Conservation (phyloP, 2,113 vertebrate species). For the Cephalopterus ornatus region DNA sequence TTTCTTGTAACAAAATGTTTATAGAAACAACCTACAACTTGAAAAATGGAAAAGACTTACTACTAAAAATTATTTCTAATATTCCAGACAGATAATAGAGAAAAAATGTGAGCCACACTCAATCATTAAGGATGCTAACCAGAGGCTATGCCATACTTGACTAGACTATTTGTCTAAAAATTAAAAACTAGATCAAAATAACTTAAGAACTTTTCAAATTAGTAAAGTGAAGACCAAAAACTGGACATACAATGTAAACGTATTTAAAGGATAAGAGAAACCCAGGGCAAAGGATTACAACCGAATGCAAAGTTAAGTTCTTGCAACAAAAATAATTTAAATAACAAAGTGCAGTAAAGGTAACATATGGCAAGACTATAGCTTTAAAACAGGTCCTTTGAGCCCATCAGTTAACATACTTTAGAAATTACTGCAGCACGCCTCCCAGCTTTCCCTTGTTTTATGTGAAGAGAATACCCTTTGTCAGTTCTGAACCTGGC, state of each 20-base stretch:
- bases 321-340: not conserved
- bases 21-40: slow-evolving; percentile 41
- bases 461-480: not conserved
- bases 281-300: not conserved
- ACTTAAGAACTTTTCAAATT: not conserved
- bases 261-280: not conserved
- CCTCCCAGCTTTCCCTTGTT: not conserved
- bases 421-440: not conserved
- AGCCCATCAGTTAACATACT: not conserved
- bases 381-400: not conserved
- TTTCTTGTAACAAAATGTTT: slow-evolving; percentile 36
- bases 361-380: not conserved
- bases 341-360: not conserved
- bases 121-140: slow-evolving; percentile 49
- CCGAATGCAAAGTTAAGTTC: not conserved
- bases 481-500: not conserved
- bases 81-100: slow-evolving; percentile 42
- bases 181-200: not conserved
- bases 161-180: not conserved
- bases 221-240: not conserved
- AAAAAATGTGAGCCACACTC: slow-evolving; percentile 47
- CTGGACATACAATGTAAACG: not conserved
- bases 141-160: not conserved
- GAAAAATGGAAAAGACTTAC: slow-evolving; percentile 40
- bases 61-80: slow-evolving; percentile 64